Percentiles rank a stretch among this genome's conserved stretches.
phyloP scores from a whole-genome alignment of 2,113 vertebrate genomes.

The Eulemur rufifrons region DNA sequence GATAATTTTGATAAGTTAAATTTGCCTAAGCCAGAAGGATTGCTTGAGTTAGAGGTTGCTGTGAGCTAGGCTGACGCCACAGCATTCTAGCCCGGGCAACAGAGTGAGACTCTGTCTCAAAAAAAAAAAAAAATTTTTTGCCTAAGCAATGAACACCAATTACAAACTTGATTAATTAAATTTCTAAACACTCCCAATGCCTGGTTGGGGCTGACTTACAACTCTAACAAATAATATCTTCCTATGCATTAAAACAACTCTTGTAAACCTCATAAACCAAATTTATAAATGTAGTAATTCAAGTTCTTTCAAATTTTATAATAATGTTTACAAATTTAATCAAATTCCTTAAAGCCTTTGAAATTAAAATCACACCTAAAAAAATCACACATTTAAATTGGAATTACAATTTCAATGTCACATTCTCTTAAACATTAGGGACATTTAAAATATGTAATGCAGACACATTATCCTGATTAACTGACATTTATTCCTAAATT shows the following conservation, averaged over 20 bases:
- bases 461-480: not conserved
- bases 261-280: not conserved
- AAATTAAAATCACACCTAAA: not conserved
- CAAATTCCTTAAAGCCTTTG: not conserved
- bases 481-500: not conserved
- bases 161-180: not conserved
- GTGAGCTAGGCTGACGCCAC: too few species aligned
- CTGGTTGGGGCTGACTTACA: not conserved
- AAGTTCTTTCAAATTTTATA: not conserved
- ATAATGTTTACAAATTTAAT: not conserved
- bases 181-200: not conserved
- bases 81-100: too few species aligned
- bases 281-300: not conserved
- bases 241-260: not conserved
- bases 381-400: not conserved
- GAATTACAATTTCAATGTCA: not conserved
- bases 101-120: too few species aligned
- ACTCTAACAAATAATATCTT: not conserved
- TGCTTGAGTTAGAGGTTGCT: too few species aligned
- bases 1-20: not conserved
- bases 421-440: not conserved
- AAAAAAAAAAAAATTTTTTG: not conserved
- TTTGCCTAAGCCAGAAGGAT: not conserved
- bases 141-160: not conserved
- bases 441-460: not conserved